Evolutionary conservation across 1,140 invertebrate species (phyloP).

Genomic region (Hyles euphorbiae): DNA sequence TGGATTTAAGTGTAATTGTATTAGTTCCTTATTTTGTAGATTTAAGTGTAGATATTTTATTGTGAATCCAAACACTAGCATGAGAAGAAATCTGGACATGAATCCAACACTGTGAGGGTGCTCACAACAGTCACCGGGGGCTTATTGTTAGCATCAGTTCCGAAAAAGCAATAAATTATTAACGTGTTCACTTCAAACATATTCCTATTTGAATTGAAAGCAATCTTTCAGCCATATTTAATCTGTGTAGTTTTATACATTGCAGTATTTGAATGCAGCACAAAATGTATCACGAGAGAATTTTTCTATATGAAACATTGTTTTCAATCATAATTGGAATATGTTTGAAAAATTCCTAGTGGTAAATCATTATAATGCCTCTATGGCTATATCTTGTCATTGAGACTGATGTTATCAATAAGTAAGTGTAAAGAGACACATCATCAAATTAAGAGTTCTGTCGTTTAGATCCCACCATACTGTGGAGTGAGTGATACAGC

Average conservation of each 20-base stretch:
- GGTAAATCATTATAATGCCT: constrained; percentile 34
- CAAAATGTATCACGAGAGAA: constrained; percentile 34
- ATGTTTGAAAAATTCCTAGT: constrained; percentile 35
- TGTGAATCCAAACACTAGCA: constrained; percentile 26
- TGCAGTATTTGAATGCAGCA: constrained; percentile 25
- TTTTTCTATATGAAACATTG: constrained; percentile 29
- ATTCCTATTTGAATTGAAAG: constrained; percentile 20
- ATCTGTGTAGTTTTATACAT: constrained; percentile 24
- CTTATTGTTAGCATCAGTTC: constrained; percentile 64
- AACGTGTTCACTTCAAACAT: constrained; percentile 21
- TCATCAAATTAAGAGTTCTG: neutral
- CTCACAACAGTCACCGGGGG: constrained; percentile 15
- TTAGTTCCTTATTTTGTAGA: constrained; percentile 70
- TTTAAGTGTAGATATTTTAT: constrained; percentile 40
- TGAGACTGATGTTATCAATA: constrained; percentile 61
- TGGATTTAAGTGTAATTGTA: constrained; percentile 65
- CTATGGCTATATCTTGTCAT: constrained; percentile 41
- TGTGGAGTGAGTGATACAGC: constrained; percentile 21
- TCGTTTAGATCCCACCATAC: constrained; percentile 17
- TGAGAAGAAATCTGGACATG: constrained; percentile 23
- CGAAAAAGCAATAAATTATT: constrained; percentile 46
- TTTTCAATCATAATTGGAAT: constrained; percentile 35
- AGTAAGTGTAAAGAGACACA: constrained; percentile 30
- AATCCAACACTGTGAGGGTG: constrained; percentile 15
- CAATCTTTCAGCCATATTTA: constrained; percentile 19